Evolutionary conservation across 1,140 invertebrate genomes (phyloP), one percentile per base, ranked within the genome.

Genomic region (Melitaea cinxia): DNA sequence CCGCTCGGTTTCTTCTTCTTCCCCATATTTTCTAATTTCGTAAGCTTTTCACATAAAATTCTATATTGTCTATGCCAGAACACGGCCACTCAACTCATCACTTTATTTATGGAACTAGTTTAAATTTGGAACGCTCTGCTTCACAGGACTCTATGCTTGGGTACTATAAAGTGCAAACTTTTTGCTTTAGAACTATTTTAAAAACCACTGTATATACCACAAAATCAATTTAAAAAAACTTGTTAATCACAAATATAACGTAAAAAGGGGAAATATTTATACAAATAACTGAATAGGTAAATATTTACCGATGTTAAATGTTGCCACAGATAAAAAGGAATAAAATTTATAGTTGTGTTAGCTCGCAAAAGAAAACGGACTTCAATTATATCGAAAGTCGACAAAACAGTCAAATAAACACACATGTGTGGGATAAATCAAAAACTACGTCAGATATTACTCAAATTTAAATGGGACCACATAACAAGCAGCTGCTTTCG

Each of bases 1-100:
- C 71, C 79, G 58, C 72, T 82, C 65, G 77, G 82, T 78, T 88
- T 89, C 79, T 88, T 89, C 77, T 89, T 88, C 64, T 88, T 89
- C 63, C 87, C 87, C 87, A 89, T 89, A 76, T 78, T 62, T 52
- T 56, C 72, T 54, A 56, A 72, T 30, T 72, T 77, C 79, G 72
- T 71, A 79, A 72, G 77, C 70, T 72, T 26, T 65, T 62, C 65
- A 71, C 64, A 64, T 24, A 49, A 65, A 72, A 70, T n/a, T 70
- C 52, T 69, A 67, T 61, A 64, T 64, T 70, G 63, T 76, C 69
- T 73, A 72, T 62, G 63, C 70, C 69, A 72, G 37, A 68, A 45
- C 4, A 17, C 15, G 10, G 15, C 14, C 14, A 42, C 30, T 33
- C 30, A 33, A 33, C 30, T 6, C 6, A 1, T 6, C 12, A 49